Percentiles rank a stretch among this genome's conserved stretches.
Evolutionary conservation across 1,140 invertebrate species (phyloP).

Genomic region (Drosophila triauraria): DNA sequence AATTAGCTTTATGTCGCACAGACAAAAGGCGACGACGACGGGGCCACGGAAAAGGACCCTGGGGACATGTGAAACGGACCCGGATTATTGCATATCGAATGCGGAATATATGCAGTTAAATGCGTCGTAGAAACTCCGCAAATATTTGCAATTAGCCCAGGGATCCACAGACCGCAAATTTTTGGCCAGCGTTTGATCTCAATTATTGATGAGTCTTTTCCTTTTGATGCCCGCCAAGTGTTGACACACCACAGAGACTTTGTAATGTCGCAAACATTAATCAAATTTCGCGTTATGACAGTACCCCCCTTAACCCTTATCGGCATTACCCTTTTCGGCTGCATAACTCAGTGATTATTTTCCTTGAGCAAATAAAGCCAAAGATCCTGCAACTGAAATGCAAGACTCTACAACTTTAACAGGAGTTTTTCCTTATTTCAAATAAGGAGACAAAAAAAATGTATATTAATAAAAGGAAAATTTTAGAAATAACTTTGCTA

Average conservation of each 20-base stretch:
- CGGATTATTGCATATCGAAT: conserved; percentile 39
- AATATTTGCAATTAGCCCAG: conserved; percentile 45
- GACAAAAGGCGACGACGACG: conserved; percentile 17
- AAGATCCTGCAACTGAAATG: too few relatives aligned
- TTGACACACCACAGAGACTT: conserved; percentile 41
- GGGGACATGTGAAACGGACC: conserved; percentile 4
- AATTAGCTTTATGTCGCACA: conserved; percentile 37
- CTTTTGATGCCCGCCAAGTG: conserved; percentile 22
- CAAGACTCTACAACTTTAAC: too few relatives aligned
- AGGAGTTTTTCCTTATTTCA: too few relatives aligned
- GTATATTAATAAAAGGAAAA: too few relatives aligned
- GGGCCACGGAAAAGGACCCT: conserved; percentile 14
- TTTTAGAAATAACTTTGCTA: background rate
- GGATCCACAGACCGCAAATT: conserved; percentile 11
- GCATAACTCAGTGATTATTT: background rate
- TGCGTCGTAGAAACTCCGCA: conserved; percentile 17
- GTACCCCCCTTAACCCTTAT: background rate
- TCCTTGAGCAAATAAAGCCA: background rate
- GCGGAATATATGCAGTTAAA: conserved; percentile 19
- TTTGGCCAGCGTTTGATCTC: conserved; percentile 27
- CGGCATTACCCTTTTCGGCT: too few relatives aligned
- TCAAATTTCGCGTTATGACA: conserved; percentile 21
- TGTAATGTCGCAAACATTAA: conserved; percentile 37
- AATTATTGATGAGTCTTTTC: conserved; percentile 46
- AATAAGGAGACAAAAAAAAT: too few relatives aligned